Conservation (phyloP, 2,797 vertebrate genomes). For the Simalia tracyae region DNA sequence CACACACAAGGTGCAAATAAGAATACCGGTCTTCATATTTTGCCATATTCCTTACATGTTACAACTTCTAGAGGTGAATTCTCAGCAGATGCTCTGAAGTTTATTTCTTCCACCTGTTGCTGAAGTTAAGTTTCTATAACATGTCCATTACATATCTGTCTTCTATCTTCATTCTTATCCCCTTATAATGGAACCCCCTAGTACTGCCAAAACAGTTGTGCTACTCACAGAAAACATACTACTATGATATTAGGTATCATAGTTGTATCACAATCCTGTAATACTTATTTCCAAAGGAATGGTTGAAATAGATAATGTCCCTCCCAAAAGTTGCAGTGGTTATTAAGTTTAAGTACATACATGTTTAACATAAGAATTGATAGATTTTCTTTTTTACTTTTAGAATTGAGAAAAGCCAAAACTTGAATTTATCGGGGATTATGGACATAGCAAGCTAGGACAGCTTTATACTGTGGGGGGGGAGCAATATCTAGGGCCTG, state of each 20-base stretch:
- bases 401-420: neutral
- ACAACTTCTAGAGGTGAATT: neutral
- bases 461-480: neutral
- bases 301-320: neutral
- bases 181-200: neutral
- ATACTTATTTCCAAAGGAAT: neutral
- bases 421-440: neutral
- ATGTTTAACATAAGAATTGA: neutral
- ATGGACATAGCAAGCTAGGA: neutral
- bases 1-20: neutral
- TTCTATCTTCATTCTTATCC: neutral
- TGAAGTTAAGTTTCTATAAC: neutral
- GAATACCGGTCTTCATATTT: neutral
- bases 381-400: neutral
- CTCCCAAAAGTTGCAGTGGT: neutral
- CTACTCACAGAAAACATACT: neutral
- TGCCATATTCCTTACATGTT: neutral
- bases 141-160: neutral
- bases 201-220: neutral
- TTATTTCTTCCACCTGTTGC: neutral
- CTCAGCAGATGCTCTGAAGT: neutral
- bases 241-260: neutral
- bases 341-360: neutral
- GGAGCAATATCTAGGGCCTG: neutral
- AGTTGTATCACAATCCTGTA: neutral